phyloP scores from a whole-genome alignment of 2,113 vertebrate species.

The Calonectris borealis region DNA sequence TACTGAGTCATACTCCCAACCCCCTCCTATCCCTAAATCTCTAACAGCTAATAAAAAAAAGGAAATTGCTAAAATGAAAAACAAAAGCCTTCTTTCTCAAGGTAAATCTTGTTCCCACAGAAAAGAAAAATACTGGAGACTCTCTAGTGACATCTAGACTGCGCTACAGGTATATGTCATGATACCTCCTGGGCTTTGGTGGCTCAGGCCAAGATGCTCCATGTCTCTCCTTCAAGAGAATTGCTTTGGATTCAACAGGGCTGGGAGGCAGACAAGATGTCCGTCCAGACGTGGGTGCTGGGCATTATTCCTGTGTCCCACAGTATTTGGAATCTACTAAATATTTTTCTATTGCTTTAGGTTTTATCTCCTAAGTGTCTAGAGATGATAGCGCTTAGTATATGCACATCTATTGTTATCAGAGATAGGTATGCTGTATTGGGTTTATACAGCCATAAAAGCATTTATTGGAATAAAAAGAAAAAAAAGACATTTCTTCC shows the following conservation, averaged over 20 bases:
- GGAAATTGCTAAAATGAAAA: background rate
- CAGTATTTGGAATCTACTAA: background rate
- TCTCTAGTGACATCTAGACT: background rate
- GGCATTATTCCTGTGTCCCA: background rate
- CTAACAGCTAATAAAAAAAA: background rate
- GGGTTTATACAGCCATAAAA: background rate
- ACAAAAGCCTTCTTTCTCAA: background rate
- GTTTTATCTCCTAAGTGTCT: background rate
- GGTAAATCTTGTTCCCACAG: background rate
- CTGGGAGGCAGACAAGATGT: background rate
- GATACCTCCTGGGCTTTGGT: background rate
- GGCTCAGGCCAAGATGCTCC: background rate
- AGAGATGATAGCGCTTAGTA: background rate
- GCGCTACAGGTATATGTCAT: background rate
- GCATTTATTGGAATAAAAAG: background rate
- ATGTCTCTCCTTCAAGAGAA: background rate
- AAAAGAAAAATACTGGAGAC: background rate
- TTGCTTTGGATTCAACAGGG: background rate
- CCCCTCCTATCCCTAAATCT: background rate
- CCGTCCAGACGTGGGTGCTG: background rate
- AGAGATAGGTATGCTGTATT: background rate
- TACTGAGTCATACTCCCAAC: background rate
- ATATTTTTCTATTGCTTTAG: background rate
- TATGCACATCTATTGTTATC: background rate
- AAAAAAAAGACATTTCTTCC: background rate